Evolutionary conservation across 1,140 invertebrate genomes (phyloP).

Genomic region (Hydropsyche tenuis): DNA sequence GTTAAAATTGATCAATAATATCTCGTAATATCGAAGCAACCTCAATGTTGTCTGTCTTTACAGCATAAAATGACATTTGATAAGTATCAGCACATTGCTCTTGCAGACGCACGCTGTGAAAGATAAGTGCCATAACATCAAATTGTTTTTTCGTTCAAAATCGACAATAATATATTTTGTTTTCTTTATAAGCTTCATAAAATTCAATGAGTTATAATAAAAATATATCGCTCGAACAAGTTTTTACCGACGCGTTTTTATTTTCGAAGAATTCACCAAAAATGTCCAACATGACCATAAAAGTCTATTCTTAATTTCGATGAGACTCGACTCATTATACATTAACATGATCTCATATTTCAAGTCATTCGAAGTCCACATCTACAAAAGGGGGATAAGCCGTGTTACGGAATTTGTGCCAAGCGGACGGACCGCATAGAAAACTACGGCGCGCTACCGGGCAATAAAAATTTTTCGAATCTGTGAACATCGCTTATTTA

Average conservation of each 20-base stretch:
- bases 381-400: slow-evolving; percentile 21
- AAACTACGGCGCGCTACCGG: slow-evolving; percentile 22
- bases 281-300: background rate
- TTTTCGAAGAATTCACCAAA: slow-evolving; percentile 2
- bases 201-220: background rate
- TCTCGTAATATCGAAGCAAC: background rate
- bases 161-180: background rate
- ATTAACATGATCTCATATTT: slow-evolving; percentile 18
- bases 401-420: slow-evolving; percentile 22
- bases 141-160: slow-evolving; percentile 19
- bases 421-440: background rate
- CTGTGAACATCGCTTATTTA: slow-evolving; percentile 38
- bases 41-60: background rate
- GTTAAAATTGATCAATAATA: background rate
- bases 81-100: slow-evolving; percentile 35
- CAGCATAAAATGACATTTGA: slow-evolving; percentile 30
- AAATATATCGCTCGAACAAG: background rate
- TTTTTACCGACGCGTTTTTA: background rate
- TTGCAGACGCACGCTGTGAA: slow-evolving; percentile 27
- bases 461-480: slow-evolving; percentile 31
- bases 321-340: background rate
- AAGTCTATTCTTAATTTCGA: background rate
- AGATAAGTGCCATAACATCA: slow-evolving; percentile 11
- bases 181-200: background rate
- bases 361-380: slow-evolving; percentile 10